Conservation (phyloP, 1,140 invertebrate species). For the Latrodectus geometricus region DNA sequence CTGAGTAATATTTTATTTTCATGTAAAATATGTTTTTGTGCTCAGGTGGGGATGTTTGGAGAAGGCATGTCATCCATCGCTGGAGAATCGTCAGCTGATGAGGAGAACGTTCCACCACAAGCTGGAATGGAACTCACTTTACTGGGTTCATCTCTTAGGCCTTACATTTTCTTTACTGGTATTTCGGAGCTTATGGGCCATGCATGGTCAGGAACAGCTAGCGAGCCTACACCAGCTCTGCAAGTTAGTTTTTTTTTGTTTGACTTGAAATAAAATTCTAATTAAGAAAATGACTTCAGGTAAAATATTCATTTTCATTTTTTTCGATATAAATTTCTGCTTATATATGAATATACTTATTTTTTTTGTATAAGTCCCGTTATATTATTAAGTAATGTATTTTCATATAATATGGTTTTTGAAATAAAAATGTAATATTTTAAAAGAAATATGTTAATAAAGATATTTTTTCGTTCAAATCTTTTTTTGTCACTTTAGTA, state of each 20-base stretch:
- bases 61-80: slow-evolving; percentile 4
- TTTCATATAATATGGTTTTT: no score
- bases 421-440: no score
- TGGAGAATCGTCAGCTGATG: neutral
- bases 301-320: no score
- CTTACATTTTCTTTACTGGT: slow-evolving; percentile 86
- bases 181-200: slow-evolving; percentile 89
- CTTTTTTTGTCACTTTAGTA: no score
- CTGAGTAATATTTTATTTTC: no score
- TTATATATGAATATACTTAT: no score
- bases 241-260: slow-evolving; percentile 72
- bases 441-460: no score
- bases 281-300: no score
- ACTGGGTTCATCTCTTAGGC: slow-evolving; percentile 82
- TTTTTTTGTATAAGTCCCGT: no score
- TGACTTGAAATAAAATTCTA: neutral
- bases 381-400: no score
- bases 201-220: slow-evolving; percentile 86
- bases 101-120: slow-evolving; percentile 73
- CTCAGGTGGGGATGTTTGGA: slow-evolving; percentile 42
- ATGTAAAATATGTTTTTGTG: neutral
- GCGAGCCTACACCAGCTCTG: slow-evolving; percentile 84
- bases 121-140: slow-evolving; percentile 88
- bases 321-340: no score
- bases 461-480: no score